Conservation (phyloP, 2,797 vertebrate genomes). For the Bothrops alternatus region DNA sequence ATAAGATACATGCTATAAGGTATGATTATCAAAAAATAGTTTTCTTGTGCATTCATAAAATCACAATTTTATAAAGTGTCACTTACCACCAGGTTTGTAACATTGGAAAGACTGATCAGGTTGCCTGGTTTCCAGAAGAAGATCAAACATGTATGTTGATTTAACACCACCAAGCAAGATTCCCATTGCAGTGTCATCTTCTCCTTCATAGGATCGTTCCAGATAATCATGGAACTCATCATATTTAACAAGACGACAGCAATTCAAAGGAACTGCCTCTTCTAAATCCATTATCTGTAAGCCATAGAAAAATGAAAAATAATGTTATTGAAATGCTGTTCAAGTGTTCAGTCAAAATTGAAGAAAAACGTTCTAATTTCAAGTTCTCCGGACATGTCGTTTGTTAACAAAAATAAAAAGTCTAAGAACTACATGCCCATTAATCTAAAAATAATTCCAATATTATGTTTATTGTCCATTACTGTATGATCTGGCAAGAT, state of each 20-base stretch:
- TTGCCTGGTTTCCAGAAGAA: constrained; percentile 89
- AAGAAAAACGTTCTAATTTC: not conserved
- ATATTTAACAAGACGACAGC: constrained; percentile 96
- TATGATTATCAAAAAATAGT: not conserved
- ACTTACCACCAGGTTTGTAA: constrained; percentile 95
- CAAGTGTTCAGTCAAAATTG: not conserved
- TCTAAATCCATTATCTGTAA: constrained; percentile 93
- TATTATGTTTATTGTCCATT: not conserved
- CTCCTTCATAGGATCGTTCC: constrained; percentile 94
- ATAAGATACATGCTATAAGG: not conserved
- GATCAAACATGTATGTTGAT: constrained; percentile 98
- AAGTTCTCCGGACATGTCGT: not conserved
- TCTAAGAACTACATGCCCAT: not conserved
- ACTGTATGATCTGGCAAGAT: not conserved
- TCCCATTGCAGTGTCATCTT: constrained; percentile 96
- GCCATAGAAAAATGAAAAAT: constrained; percentile 11
- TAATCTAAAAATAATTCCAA: not conserved
- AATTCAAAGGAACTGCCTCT: constrained; percentile 82
- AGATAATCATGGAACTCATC: constrained; percentile 99
- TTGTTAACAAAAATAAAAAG: not conserved
- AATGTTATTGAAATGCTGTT: not conserved
- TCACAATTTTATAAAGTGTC: constrained; percentile 7
- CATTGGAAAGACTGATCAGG: constrained; percentile 94
- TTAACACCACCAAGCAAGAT: constrained; percentile 94
- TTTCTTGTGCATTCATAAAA: not conserved